phyloP scores from a whole-genome alignment of 1,140 invertebrate species.

The Tenebrio molitor region DNA sequence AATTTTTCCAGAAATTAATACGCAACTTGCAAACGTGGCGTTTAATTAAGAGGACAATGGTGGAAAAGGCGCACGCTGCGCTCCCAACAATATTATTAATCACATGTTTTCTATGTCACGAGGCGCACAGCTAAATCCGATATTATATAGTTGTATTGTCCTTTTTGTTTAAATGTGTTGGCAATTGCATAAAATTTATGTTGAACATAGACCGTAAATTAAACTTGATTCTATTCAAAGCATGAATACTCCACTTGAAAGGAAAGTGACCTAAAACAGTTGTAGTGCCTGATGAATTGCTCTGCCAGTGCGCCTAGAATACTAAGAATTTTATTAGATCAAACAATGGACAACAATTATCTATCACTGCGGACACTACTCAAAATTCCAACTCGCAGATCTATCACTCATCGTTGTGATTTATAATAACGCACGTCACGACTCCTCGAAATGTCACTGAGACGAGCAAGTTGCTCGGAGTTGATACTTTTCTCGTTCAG shows the following conservation, averaged over 20 bases:
- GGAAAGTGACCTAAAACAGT: conserved; percentile 50
- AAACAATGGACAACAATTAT: conserved; percentile 43
- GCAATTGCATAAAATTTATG: conserved; percentile 44
- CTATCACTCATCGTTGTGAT: conserved; percentile 8
- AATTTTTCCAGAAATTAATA: not conserved
- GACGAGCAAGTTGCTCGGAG: not conserved
- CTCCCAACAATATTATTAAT: conserved; percentile 35
- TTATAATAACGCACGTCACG: conserved; percentile 10
- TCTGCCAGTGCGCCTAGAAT: conserved; percentile 44
- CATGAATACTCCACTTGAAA: conserved; percentile 50
- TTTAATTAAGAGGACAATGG: conserved; percentile 43
- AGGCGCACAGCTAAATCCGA: conserved; percentile 29
- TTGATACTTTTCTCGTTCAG: not conserved
- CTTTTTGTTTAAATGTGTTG: conserved; percentile 41
- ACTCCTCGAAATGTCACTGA: too few relatives aligned
- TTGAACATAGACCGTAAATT: conserved; percentile 42
- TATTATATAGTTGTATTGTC: conserved; percentile 38
- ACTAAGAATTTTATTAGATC: conserved; percentile 43
- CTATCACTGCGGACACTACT: conserved; percentile 19
- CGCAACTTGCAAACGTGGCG: not conserved
- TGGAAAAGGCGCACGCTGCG: conserved; percentile 14
- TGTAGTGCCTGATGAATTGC: conserved; percentile 45
- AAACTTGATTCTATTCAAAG: conserved; percentile 46
- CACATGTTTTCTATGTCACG: conserved; percentile 28
- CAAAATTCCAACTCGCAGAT: not conserved